phyloP scores from a whole-genome alignment of 2,797 vertebrate genomes.

The Bufotes viridis region DNA sequence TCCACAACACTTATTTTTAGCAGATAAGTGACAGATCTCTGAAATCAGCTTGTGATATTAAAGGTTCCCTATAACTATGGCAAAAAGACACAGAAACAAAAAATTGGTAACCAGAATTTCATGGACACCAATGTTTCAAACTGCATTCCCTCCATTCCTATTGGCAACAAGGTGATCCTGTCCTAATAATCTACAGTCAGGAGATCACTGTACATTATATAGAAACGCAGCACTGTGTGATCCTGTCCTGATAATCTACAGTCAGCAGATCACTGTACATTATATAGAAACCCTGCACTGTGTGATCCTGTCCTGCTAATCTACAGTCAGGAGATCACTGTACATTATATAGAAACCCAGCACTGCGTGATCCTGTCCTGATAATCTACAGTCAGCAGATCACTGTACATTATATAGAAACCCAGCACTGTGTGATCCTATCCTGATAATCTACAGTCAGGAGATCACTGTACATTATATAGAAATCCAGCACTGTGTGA shows the following conservation, averaged over 20 bases:
- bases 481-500: background rate
- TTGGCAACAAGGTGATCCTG: background rate
- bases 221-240: background rate
- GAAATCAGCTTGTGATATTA: too few species aligned
- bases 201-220: background rate
- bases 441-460: too few species aligned
- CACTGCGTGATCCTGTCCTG: background rate
- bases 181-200: too few species aligned
- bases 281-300: background rate
- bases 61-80: too few species aligned
- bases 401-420: background rate
- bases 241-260: too few species aligned
- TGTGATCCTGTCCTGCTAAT: background rate
- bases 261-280: background rate
- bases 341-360: background rate
- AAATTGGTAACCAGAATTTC: background rate
- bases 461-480: background rate
- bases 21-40: too few species aligned
- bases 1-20: too few species aligned
- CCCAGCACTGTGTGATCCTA: too few species aligned
- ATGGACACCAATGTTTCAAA: background rate
- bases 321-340: background rate
- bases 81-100: too few species aligned
- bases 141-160: background rate
- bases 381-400: background rate